Percentiles rank a stretch among this genome's conserved stretches.
Evolutionary conservation across 2,113 vertebrate genomes (phyloP).

Genomic region (Atherinomorus stipes): DNA sequence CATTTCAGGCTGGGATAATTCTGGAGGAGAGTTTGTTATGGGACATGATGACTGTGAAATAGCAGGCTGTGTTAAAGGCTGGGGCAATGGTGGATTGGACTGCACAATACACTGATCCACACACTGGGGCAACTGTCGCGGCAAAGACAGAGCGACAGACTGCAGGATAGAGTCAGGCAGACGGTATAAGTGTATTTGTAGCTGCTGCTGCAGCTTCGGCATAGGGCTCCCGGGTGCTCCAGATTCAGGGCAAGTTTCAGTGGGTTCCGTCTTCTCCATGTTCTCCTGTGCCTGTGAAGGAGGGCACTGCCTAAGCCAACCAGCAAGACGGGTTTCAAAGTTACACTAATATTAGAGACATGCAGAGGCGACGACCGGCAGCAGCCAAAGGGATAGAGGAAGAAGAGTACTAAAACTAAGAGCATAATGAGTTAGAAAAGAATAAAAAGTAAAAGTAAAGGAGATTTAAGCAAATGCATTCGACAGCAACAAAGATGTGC

Average conservation of each 20-base stretch:
- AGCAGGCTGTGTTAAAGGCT: slow-evolving; percentile 33
- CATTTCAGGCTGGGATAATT: slow-evolving; percentile 22
- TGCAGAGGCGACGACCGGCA: slow-evolving; percentile 67
- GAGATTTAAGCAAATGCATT: slow-evolving; percentile 24
- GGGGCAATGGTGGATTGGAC: slow-evolving; percentile 16
- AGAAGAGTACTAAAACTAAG: not conserved
- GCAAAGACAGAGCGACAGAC: slow-evolving; percentile 44
- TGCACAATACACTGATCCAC: slow-evolving; percentile 30
- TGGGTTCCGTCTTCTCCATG: slow-evolving; percentile 58
- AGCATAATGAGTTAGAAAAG: slow-evolving; percentile 39
- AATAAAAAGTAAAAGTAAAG: slow-evolving; percentile 17
- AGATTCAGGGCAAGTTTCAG: slow-evolving; percentile 63
- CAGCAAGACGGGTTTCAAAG: slow-evolving; percentile 73
- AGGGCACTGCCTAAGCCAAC: slow-evolving; percentile 83
- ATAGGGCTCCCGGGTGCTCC: slow-evolving; percentile 60
- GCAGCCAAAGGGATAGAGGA: slow-evolving; percentile 56
- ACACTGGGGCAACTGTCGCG: slow-evolving; percentile 16
- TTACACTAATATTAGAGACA: slow-evolving; percentile 71
- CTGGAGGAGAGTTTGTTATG: slow-evolving; percentile 14
- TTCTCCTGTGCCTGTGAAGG: slow-evolving; percentile 76
- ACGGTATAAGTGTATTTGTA: slow-evolving; percentile 74
- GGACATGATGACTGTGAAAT: slow-evolving; percentile 28
- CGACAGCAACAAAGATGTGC: slow-evolving; percentile 13
- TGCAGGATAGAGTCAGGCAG: slow-evolving; percentile 76
- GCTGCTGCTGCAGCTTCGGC: slow-evolving; percentile 68